Base-by-base conservation (phyloP, 2,888 invertebrate genomes). In the Arrhopalites spinosus region DNA sequence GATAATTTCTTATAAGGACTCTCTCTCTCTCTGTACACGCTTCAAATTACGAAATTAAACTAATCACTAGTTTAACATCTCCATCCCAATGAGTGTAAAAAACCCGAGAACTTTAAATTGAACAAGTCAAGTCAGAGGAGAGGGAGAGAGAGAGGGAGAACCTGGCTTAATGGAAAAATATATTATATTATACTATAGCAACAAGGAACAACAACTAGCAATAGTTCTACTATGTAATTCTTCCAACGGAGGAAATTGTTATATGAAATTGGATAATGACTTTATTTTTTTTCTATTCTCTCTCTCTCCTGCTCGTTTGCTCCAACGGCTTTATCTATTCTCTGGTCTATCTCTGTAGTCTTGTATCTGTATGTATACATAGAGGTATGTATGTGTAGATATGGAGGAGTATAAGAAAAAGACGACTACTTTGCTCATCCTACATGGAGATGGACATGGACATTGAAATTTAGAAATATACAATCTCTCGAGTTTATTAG, bases 11-110 rank as follows among this genome's bases (percentile, higher is more conserved):
- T 36, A 36, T 36, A 36, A 36, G 3, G 36, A n/a, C n/a, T n/a
- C n/a, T n/a, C n/a, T n/a, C n/a, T n/a, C n/a, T n/a, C n/a, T 73
- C 53, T 67, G 67, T 74, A 74, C 74, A 74, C 67, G 67, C 74
- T 74, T 74, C 74, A 68, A 74, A 74, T 74, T 74, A 74, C 67
- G 74, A 74, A 74, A 74, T 74, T 74, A 74, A 74, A 67, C 74
- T 74, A 74, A 74, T 74, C 67, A 74, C 74, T 67, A 67, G 74
- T 50, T 74, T 67, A 73, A 64, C 69, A 63, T 63, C 50, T 67
- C 73, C 64, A 61, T 61, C 47, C 50, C 53, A 64, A 64, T 36
- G 64, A 64, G 64, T 64, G 36, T 64, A 64, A 36, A 64, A 64
- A 36, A 36, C 36, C 30, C 64, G 64, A 64, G 36, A 64, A 53